Evolutionary conservation across 2,113 vertebrate genomes (phyloP).

Genomic region (Mormyrus lacerda): DNA sequence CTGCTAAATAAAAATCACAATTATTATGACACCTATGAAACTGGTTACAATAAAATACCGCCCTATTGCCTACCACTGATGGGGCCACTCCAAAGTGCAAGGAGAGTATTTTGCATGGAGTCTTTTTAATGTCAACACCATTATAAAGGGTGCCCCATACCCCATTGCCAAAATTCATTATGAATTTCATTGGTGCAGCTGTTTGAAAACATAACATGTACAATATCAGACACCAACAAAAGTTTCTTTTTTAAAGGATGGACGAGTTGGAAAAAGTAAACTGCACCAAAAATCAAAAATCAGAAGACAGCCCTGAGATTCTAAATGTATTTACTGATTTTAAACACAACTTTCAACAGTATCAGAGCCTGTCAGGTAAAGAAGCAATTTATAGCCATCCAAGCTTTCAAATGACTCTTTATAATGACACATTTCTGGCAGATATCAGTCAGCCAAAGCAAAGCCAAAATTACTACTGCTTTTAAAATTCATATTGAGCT

Average conservation of each 20-base stretch:
- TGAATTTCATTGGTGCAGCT: neutral
- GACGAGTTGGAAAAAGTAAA: neutral
- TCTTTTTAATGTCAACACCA: neutral
- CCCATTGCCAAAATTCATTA: neutral
- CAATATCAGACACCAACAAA: neutral
- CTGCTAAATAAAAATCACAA: neutral
- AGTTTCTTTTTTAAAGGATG: neutral
- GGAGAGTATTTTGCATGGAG: neutral
- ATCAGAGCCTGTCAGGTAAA: neutral
- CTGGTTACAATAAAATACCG: neutral
- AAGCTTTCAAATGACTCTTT: neutral
- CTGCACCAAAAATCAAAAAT: neutral
- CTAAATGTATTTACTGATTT: neutral
- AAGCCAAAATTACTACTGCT: neutral
- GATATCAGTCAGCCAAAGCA: neutral
- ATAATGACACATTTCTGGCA: neutral
- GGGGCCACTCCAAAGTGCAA: neutral
- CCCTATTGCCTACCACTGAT: neutral
- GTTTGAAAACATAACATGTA: neutral
- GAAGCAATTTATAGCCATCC: neutral
- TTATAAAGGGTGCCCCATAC: neutral
- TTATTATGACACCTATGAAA: neutral
- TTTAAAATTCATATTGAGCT: neutral
- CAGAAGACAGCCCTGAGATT: neutral
- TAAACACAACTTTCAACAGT: neutral